Conservation (phyloP, 1,140 invertebrate genomes). For the Anastrepha ludens region DNA sequence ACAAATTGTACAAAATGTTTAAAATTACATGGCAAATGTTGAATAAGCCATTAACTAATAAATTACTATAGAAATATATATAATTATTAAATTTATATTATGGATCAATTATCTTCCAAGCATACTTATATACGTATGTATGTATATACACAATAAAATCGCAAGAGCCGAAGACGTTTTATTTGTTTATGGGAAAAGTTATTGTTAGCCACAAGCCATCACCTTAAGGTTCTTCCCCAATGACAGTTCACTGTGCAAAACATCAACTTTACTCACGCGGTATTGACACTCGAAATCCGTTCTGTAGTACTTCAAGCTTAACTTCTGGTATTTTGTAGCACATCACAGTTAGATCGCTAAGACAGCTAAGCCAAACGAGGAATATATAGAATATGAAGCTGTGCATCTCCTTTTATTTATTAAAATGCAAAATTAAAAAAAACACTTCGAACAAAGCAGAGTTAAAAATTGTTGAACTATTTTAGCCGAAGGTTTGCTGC, state of each 20-base stretch:
- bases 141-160: not conserved
- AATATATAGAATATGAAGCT: not conserved
- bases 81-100: not conserved
- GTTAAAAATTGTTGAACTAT: not conserved
- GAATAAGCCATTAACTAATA: no score
- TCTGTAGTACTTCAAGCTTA: slow-evolving; percentile 60
- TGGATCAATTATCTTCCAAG: not conserved
- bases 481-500: not conserved
- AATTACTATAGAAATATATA: not conserved
- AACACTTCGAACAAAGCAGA: not conserved
- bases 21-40: no score
- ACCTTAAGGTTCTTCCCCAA: not conserved
- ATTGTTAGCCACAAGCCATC: slow-evolving; percentile 39
- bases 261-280: slow-evolving; percentile 61
- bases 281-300: slow-evolving; percentile 67
- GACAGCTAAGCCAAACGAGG: not conserved
- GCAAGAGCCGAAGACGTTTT: not conserved
- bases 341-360: not conserved
- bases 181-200: not conserved
- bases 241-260: not conserved
- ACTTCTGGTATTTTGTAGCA: slow-evolving; percentile 39
- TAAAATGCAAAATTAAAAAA: not conserved
- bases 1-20: no score
- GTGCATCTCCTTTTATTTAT: not conserved
- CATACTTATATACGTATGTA: not conserved